Conservation (phyloP, 1,140 invertebrate genomes). For the Bradynema listronoti region DNA sequence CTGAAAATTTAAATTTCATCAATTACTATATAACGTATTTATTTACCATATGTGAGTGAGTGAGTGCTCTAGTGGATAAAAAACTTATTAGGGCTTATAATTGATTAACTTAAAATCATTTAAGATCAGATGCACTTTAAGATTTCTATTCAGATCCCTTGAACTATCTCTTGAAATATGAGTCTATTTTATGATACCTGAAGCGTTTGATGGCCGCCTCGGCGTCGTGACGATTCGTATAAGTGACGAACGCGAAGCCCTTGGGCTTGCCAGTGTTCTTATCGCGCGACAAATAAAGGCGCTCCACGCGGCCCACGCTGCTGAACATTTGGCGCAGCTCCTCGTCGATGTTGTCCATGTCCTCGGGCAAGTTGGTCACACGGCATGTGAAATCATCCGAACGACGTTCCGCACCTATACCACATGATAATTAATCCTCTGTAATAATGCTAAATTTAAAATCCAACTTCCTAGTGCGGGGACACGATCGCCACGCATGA, state of each 20-base stretch:
- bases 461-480: constrained; percentile 6
- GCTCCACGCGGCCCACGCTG: constrained; percentile 76
- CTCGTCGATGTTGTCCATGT: constrained; percentile 70
- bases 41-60: too few relatives aligned
- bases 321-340: constrained; percentile 92
- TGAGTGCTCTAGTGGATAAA: too few relatives aligned
- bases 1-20: too few relatives aligned
- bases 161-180: constrained; percentile 59
- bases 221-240: constrained; percentile 78
- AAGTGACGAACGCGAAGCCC: constrained; percentile 90
- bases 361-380: constrained; percentile 93
- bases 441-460: neutral
- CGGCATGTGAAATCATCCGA: constrained; percentile 76
- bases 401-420: constrained; percentile 27
- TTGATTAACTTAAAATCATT: too few relatives aligned
- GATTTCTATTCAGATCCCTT: neutral
- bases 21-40: too few relatives aligned
- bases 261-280: constrained; percentile 63
- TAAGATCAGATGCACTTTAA: too few relatives aligned
- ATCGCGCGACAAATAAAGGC: constrained; percentile 81
- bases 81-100: too few relatives aligned
- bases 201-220: constrained; percentile 82
- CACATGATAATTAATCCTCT: neutral
- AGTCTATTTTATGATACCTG: too few relatives aligned
- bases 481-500: constrained; percentile 32